These are phyloP conservation scores for Noctua fimbriata DNA, from an alignment of 2,888 invertebrate genomes.

Conservation along the genomic window DNA sequence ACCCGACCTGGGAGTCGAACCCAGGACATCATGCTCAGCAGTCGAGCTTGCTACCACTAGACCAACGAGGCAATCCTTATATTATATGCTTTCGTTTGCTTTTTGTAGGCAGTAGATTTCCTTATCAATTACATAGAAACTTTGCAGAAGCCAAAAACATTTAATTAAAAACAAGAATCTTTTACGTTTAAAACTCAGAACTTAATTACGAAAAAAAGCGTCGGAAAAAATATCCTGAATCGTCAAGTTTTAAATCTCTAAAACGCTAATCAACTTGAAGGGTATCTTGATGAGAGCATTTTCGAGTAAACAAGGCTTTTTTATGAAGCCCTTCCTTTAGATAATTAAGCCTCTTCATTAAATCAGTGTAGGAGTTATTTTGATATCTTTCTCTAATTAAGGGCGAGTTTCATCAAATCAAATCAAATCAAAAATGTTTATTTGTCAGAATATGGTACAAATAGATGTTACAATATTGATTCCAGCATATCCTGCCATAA, in stretches of 20 bases:
- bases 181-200: conserved; percentile 14
- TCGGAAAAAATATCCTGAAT: conserved; percentile 18
- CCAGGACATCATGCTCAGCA: not conserved
- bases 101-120: not conserved
- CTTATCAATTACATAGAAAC: not conserved
- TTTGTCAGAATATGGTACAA: too few relatives aligned
- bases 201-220: conserved; percentile 33
- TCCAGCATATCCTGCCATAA: too few relatives aligned
- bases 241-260: conserved; percentile 30
- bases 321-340: conserved; percentile 26
- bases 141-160: conserved; percentile 6
- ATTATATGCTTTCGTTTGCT: not conserved
- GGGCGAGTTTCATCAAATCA: too few relatives aligned
- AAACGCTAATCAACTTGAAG: conserved; percentile 41
- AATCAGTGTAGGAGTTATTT: conserved; percentile 9
- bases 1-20: not conserved
- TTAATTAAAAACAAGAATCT: conserved; percentile 26
- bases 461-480: too few relatives aligned
- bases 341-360: conserved; percentile 28
- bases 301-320: conserved; percentile 40
- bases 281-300: conserved; percentile 39
- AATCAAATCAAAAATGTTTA: too few relatives aligned
- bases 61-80: not conserved
- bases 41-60: not conserved
- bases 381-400: not conserved